Percentiles rank a stretch among this genome's conserved stretches.
phyloP scores from a whole-genome alignment of 92 coral and sea anemone species.

The Heteractis magnifica region DNA sequence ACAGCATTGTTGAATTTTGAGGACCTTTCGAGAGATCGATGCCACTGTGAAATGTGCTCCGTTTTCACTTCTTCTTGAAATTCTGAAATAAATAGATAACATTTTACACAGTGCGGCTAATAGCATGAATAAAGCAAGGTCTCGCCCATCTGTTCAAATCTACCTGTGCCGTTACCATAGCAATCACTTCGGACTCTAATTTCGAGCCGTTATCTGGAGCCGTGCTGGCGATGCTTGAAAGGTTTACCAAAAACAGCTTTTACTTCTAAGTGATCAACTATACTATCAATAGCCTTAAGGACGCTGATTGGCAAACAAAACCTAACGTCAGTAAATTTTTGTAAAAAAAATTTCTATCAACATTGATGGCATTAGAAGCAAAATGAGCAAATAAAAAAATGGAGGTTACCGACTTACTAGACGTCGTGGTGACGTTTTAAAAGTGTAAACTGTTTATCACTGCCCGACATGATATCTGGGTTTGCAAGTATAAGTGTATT shows the following conservation, averaged over 20 bases:
- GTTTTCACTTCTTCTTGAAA: not conserved
- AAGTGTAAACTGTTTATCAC: too few relatives aligned
- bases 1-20: too few relatives aligned
- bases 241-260: constrained; percentile 19
- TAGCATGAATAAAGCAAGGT: constrained; percentile 10
- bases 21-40: too few relatives aligned
- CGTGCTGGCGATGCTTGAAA: constrained; percentile 14
- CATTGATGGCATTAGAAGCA: not conserved
- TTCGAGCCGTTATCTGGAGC: constrained; percentile 36
- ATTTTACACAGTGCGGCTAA: constrained; percentile 27
- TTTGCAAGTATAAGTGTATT: too few relatives aligned
- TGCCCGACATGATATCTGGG: too few relatives aligned
- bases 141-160: not conserved
- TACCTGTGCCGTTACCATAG: constrained; percentile 10
- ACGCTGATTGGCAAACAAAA: not conserved
- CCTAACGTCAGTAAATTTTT: not conserved
- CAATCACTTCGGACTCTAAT: constrained; percentile 1
- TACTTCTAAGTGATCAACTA: constrained; percentile 7
- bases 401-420: too few relatives aligned
- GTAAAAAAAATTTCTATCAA: not conserved
- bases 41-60: too few relatives aligned
- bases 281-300: constrained; percentile 7
- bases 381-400: too few relatives aligned
- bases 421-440: too few relatives aligned
- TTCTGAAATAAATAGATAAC: not conserved